These are phyloP conservation scores for Amphiduros pacificus DNA, from an alignment of 2,888 invertebrate genomes.

Conservation along the genomic window DNA sequence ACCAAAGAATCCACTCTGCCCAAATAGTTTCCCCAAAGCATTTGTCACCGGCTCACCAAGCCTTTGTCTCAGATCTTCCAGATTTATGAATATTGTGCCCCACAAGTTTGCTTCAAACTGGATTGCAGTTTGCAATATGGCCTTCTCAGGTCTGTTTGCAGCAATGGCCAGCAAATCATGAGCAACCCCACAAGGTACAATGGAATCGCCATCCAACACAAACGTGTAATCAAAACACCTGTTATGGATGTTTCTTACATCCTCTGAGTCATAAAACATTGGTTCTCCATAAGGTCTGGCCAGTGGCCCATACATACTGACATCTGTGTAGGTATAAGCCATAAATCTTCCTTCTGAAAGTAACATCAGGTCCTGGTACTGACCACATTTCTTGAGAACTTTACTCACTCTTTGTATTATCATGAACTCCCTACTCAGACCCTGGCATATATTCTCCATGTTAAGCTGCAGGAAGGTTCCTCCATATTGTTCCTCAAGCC, in stretches of 20 bases:
- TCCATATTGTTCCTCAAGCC: slow-evolving; percentile 37
- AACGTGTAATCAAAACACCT: slow-evolving; percentile 46
- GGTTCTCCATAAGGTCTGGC: slow-evolving; percentile 40
- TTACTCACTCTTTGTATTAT: slow-evolving; percentile 45
- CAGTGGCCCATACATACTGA: slow-evolving; percentile 36
- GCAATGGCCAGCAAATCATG: slow-evolving; percentile 42
- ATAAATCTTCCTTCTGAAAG: slow-evolving; percentile 43
- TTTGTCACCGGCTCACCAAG: slow-evolving; percentile 48
- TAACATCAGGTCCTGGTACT: slow-evolving; percentile 51
- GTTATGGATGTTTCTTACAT: slow-evolving; percentile 43
- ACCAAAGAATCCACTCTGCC: slow-evolving; percentile 46
- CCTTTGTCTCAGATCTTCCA: slow-evolving; percentile 43
- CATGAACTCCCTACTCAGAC: slow-evolving; percentile 46
- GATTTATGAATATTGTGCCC: slow-evolving; percentile 49
- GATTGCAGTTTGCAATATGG: slow-evolving; percentile 48
- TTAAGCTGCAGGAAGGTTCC: too few species aligned
- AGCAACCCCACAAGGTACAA: slow-evolving; percentile 39
- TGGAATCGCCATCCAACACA: slow-evolving; percentile 47
- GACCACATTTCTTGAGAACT: slow-evolving; percentile 47
- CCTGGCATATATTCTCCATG: slow-evolving; percentile 42
- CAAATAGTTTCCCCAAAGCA: slow-evolving; percentile 41
- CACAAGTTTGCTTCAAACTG: slow-evolving; percentile 37
- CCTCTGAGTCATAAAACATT: slow-evolving; percentile 42
- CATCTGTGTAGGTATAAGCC: slow-evolving; percentile 44
- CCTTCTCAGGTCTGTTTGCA: slow-evolving; percentile 44